phyloP scores from a whole-genome alignment of 2,888 invertebrate species.

The Oasisia sp. region DNA sequence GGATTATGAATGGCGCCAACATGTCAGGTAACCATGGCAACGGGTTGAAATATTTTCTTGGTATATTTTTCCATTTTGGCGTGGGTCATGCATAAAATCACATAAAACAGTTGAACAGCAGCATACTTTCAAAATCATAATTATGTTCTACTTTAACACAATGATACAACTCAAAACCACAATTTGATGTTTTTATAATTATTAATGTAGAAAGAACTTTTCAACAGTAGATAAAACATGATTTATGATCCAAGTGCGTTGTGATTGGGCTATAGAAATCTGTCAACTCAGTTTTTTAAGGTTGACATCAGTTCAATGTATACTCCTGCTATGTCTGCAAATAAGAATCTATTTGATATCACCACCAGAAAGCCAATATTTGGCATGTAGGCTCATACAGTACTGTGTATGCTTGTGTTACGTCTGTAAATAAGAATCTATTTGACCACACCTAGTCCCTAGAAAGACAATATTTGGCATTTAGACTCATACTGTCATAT shows the following conservation, averaged over 20 bases:
- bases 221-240: too few relatives aligned
- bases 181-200: too few relatives aligned
- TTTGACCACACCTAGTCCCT: background rate
- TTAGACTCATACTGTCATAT: background rate
- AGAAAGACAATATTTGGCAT: background rate
- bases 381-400: background rate
- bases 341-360: background rate
- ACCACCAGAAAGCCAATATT: too few relatives aligned
- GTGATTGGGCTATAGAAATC: too few relatives aligned
- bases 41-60: background rate
- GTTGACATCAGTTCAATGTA: too few relatives aligned
- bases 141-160: too few relatives aligned
- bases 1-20: slow-evolving; percentile 99
- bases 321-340: background rate
- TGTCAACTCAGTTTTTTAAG: too few relatives aligned
- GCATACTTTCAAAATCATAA: too few relatives aligned
- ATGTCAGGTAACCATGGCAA: slow-evolving; percentile 76
- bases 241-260: too few relatives aligned
- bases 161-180: too few relatives aligned
- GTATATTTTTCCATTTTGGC: background rate
- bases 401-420: background rate
- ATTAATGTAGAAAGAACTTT: too few relatives aligned
- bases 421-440: background rate
- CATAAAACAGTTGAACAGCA: too few relatives aligned
- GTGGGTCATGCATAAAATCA: background rate